Base-by-base conservation (phyloP, 2,113 vertebrate species). In the Azemiops feae region DNA sequence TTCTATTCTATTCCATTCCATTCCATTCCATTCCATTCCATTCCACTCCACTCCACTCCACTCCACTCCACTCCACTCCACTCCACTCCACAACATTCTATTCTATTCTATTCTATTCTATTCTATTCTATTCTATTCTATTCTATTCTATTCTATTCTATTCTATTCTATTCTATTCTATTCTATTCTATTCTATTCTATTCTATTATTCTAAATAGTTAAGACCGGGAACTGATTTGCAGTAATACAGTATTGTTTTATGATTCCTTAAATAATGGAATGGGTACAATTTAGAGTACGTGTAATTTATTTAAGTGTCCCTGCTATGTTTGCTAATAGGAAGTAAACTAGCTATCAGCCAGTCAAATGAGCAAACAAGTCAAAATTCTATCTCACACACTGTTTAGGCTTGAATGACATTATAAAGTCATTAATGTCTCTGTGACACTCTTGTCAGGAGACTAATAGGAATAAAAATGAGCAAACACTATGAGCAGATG, bases 391-490 rank as follows among this genome's bases (percentile, higher is more conserved):
- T 2, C 3, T 27, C 94, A 94, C n/a, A 20, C n/a, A 20, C 27
- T 95, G n/a, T 93, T 95, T 92, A 91, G 88, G 39, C 9, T 90
- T 96, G 87, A 96, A 95, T 74, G 45, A 87, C 34, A 0, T 43
- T 91, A 85, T 27, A 25, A 95, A 95, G 69, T 93, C 88, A 92
- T 95, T 95, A 93, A 23, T 53, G 30, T 91, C 81, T 95, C 89
- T 43, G 18, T 93, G 92, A 94, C 5, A 52, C 64, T 69, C 3
- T 30, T 95, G 30, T 7, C 92, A 81, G 88, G 60, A 92, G 92
- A 92, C 96, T 95, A 96, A 96, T 95, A 97, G 95, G 95, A 55
- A 94, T 93, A 74, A 93, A 39, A 74, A 54, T 88, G 64, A 95
- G 87, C n/a, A 96, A 95, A 92, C 1, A 91, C 0, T 7, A 94